A percentile compares a stretch with the other conserved stretches of the same genome.
Conservation (phyloP, 2,113 vertebrate species). For the Ptyas mucosa region DNA sequence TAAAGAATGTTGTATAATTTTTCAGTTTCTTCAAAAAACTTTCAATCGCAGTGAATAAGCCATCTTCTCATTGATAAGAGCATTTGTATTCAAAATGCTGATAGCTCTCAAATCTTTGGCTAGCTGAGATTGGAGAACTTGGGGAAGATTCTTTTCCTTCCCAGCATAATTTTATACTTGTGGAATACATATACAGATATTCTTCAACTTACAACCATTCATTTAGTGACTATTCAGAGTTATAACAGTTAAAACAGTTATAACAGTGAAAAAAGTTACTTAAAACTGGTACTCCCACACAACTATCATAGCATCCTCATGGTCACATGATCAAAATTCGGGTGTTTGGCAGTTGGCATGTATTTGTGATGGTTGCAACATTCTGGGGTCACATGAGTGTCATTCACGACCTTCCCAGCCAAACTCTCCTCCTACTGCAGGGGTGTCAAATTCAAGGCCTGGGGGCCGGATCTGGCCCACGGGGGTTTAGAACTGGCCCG, state of each 20-base stretch:
- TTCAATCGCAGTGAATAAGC: not conserved
- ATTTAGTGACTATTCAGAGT: not conserved
- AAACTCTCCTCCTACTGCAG: not conserved
- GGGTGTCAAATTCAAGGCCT: too few relatives aligned
- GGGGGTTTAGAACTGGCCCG: too few relatives aligned
- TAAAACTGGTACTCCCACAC: not conserved
- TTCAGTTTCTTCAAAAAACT: not conserved
- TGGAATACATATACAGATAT: not conserved
- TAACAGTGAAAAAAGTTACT: not conserved
- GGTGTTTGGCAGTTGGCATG: not conserved
- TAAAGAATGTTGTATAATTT: not conserved
- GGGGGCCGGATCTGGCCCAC: rapidly evolving
- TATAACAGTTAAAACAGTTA: too few relatives aligned
- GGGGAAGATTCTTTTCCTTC: not conserved
- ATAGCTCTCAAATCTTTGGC: not conserved
- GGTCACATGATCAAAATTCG: not conserved
- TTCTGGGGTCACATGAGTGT: not conserved
- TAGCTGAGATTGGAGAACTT: not conserved
- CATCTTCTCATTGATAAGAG: not conserved
- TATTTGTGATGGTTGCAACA: not conserved
- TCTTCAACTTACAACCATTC: not conserved
- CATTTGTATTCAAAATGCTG: not conserved
- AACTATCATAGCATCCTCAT: not conserved
- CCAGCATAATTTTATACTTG: not conserved
- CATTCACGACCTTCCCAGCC: not conserved